These are phyloP conservation scores for Puffinus mauretanicus DNA, from an alignment of 2,113 vertebrate species.

Conservation along the genomic window DNA sequence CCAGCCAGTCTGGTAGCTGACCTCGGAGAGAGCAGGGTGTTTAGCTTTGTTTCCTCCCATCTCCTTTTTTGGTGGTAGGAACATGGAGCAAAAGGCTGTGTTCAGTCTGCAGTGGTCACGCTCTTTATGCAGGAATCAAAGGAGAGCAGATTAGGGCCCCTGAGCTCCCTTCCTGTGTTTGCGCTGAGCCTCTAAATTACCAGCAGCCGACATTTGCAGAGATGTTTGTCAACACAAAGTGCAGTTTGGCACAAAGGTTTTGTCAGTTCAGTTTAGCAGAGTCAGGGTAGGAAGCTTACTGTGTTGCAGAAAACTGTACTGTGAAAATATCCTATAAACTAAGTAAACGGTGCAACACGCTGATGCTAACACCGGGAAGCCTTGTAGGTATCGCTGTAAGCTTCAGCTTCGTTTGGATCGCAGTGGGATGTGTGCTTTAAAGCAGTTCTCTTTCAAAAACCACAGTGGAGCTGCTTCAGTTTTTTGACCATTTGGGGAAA, in stretches of 20 bases:
- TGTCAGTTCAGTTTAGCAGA: neutral
- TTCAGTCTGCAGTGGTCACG: fast-evolving
- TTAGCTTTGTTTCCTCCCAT: neutral
- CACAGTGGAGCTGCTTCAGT: constrained; percentile 22
- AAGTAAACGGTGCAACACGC: neutral
- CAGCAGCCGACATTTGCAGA: neutral
- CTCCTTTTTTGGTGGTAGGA: neutral
- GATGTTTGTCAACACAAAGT: neutral
- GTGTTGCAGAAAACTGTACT: neutral
- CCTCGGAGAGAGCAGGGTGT: neutral
- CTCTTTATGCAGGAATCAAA: neutral
- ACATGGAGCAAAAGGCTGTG: neutral
- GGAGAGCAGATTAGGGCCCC: neutral
- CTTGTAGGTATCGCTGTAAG: neutral
- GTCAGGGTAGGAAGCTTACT: neutral
- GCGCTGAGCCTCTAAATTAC: neutral
- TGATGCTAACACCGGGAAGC: neutral
- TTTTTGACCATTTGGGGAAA: constrained; percentile 75
- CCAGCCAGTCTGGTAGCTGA: neutral
- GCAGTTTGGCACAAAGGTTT: neutral
- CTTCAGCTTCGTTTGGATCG: neutral
- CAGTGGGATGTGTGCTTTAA: neutral
- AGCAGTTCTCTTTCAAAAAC: constrained; percentile 24
- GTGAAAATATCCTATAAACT: neutral
- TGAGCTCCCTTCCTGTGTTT: neutral